Evolutionary conservation across 37 sponge, comb jelly and placozoan genomes (phyloP).

Genomic region (Amphimedon queenslandica): DNA sequence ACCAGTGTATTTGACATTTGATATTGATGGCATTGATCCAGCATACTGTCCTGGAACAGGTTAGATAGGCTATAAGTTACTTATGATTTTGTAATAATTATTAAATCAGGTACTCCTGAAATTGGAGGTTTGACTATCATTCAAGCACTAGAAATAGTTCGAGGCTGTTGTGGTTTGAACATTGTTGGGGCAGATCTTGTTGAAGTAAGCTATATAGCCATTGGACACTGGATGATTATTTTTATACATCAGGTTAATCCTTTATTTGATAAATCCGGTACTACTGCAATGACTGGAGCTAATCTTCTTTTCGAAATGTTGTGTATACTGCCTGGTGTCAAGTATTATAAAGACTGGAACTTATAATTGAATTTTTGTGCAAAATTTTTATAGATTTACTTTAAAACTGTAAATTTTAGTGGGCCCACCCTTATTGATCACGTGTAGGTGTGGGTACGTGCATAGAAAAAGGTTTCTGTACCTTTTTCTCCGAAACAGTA

Average conservation of each 20-base stretch:
- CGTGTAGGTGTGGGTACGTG: too few relatives aligned
- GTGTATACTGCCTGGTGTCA: constrained; percentile 67
- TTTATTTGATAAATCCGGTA: constrained; percentile 45
- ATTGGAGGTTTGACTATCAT: constrained; percentile 64
- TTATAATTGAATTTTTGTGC: too few relatives aligned
- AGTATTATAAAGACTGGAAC: too few relatives aligned
- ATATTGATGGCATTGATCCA: constrained; percentile 81
- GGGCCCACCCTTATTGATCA: too few relatives aligned
- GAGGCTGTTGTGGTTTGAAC: constrained; percentile 58
- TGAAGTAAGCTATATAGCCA: constrained; percentile 54
- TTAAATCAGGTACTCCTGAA: constrained; percentile 65
- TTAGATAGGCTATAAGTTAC: not conserved
- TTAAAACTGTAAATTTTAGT: too few relatives aligned
- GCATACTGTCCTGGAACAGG: constrained; percentile 72
- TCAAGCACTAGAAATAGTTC: constrained; percentile 59
- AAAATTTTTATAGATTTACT: too few relatives aligned
- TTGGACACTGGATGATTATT: too few relatives aligned
- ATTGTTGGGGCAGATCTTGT: constrained; percentile 72
- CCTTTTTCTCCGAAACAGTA: too few relatives aligned
- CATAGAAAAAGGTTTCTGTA: too few relatives aligned
- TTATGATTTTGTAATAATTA: not conserved
- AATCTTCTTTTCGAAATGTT: constrained; percentile 72
- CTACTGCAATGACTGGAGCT: constrained; percentile 53
- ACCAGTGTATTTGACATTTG: constrained; percentile 68
- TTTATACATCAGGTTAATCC: constrained; percentile 81